phyloP scores from a whole-genome alignment of 2,113 vertebrate genomes.

The Butastur rufipennis region DNA sequence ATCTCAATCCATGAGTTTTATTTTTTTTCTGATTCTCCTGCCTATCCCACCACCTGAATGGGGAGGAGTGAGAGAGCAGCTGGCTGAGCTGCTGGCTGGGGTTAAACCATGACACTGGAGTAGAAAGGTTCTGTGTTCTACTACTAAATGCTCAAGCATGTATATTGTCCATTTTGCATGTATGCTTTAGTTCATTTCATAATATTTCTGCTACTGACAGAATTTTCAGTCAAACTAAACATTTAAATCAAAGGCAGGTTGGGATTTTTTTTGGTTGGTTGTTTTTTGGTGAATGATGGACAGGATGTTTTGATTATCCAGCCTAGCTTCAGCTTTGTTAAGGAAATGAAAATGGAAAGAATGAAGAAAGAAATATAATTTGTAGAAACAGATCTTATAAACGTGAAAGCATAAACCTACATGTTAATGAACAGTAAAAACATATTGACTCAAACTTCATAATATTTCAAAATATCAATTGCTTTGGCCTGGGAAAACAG shows the following conservation, averaged over 20 bases:
- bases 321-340: not conserved
- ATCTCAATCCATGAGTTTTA: too few relatives aligned
- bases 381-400: not conserved
- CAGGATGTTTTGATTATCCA: not conserved
- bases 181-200: not conserved
- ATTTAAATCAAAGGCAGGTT: not conserved
- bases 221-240: not conserved
- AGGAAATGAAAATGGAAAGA: not conserved
- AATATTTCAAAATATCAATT: not conserved
- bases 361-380: not conserved
- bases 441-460: not conserved
- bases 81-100: too few relatives aligned
- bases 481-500: not conserved
- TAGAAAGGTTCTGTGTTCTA: not conserved
- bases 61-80: too few relatives aligned
- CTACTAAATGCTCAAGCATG: not conserved
- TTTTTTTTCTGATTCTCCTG: too few relatives aligned
- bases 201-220: not conserved
- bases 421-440: not conserved
- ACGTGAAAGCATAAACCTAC: not conserved
- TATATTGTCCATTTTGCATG: not conserved
- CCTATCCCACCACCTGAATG: too few relatives aligned
- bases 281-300: not conserved
- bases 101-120: not conserved
- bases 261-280: accelerated